A percentile compares a stretch with the other conserved stretches of the same genome.
These are phyloP conservation scores for Euphonia xanthogaster DNA, from an alignment of 2,797 vertebrate species.

Conservation along the genomic window DNA sequence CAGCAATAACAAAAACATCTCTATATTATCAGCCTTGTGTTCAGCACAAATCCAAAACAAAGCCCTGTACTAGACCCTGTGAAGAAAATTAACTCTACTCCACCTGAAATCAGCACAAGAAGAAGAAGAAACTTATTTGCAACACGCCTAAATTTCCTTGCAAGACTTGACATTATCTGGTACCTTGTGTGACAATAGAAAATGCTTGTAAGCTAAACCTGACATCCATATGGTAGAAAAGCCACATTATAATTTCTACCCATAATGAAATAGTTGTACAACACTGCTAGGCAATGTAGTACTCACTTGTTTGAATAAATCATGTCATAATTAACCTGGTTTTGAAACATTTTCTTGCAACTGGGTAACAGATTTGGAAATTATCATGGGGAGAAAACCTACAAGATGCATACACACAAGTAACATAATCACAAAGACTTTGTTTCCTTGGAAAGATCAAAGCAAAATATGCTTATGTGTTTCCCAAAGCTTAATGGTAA, in stretches of 20 bases:
- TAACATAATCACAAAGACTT: background rate
- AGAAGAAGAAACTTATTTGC: background rate
- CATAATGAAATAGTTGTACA: background rate
- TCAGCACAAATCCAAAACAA: background rate
- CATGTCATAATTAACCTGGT: background rate
- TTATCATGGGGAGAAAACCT: background rate
- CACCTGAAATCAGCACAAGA: background rate
- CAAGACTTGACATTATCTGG: background rate
- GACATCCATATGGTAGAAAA: background rate
- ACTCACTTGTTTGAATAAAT: background rate
- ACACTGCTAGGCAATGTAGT: background rate
- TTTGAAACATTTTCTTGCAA: background rate
- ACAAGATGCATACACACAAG: background rate
- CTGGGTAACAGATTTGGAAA: background rate
- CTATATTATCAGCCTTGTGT: no score
- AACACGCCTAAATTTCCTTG: background rate
- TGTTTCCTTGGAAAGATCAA: background rate
- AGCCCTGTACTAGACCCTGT: background rate
- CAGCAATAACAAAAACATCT: background rate
- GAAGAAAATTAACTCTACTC: background rate
- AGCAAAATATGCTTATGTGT: background rate
- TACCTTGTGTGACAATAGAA: background rate
- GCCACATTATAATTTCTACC: background rate
- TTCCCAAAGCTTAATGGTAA: background rate
- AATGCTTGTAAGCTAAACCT: background rate